Percentiles rank a stretch among this genome's conserved stretches.
phyloP scores from a whole-genome alignment of 2,888 invertebrate genomes.

The Cosmorhoe ocellata region DNA sequence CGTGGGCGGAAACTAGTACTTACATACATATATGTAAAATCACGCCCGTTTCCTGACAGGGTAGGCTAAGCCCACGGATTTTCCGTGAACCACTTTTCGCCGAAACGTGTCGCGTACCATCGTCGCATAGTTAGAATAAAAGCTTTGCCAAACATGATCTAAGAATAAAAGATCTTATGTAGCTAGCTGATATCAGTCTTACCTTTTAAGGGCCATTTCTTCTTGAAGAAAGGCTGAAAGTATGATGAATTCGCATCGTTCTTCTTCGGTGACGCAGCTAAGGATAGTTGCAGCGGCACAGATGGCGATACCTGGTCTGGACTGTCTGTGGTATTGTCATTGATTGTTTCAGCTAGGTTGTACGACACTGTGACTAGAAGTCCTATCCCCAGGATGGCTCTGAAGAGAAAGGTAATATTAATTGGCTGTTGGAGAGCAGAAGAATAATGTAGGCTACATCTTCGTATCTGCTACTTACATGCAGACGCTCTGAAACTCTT shows the following conservation, averaged over 20 bases:
- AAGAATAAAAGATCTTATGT: too few relatives aligned
- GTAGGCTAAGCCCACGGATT: too few relatives aligned
- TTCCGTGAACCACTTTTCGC: too few relatives aligned
- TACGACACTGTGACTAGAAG: constrained; percentile 81
- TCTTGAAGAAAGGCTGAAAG: constrained; percentile 52
- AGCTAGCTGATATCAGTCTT: constrained; percentile 10
- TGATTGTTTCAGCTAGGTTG: constrained; percentile 55
- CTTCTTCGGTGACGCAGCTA: neutral
- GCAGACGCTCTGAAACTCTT: too few relatives aligned
- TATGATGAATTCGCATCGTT: constrained; percentile 21
- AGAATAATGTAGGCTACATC: too few relatives aligned
- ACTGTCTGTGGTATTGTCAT: constrained; percentile 36
- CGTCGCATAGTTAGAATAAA: too few relatives aligned
- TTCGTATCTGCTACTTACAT: too few relatives aligned
- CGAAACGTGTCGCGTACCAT: too few relatives aligned
- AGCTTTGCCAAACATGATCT: too few relatives aligned
- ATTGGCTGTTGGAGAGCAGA: neutral
- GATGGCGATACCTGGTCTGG: constrained; percentile 13
- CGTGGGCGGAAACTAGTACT: too few relatives aligned
- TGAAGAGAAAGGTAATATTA: constrained; percentile 38
- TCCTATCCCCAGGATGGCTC: constrained; percentile 75
- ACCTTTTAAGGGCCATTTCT: constrained; percentile 75
- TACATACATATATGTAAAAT: too few relatives aligned
- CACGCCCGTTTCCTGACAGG: too few relatives aligned
- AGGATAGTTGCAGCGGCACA: constrained; percentile 26